Conservation (phyloP, 2,113 vertebrate genomes). For the Tragelaphus buxtoni region DNA sequence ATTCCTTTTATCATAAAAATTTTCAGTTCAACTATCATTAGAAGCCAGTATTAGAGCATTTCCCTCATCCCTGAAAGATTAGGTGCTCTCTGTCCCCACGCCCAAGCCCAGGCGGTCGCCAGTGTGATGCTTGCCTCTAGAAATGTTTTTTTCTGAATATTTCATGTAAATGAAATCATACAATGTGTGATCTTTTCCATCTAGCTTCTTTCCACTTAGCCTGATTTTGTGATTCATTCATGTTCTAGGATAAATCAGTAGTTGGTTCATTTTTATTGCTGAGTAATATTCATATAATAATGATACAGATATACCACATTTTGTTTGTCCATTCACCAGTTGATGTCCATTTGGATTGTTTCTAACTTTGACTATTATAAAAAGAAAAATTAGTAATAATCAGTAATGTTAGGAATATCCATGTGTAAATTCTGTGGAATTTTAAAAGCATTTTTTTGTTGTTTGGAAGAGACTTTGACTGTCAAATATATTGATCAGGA, state of each 20-base stretch:
- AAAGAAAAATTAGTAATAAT: not conserved
- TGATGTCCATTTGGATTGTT: not conserved
- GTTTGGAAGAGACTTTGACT: not conserved
- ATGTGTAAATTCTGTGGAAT: not conserved
- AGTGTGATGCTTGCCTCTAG: not conserved
- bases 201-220: not conserved
- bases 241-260: not conserved
- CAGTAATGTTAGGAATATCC: not conserved
- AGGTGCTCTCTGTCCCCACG: accelerated
- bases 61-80: not conserved
- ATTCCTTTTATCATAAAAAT: not conserved
- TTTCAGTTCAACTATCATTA: not conserved
- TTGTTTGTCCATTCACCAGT: not conserved
- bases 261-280: not conserved
- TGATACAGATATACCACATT: not conserved
- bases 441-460: not conserved
- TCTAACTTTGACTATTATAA: not conserved
- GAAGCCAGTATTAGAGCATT: not conserved
- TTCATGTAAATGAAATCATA: not conserved
- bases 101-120: accelerated
- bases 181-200: not conserved
- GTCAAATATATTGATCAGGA: not conserved
- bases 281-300: not conserved
- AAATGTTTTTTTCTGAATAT: not conserved
- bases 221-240: not conserved